phyloP scores from a whole-genome alignment of 2,888 invertebrate genomes.

The Exocentrus adspersus region DNA sequence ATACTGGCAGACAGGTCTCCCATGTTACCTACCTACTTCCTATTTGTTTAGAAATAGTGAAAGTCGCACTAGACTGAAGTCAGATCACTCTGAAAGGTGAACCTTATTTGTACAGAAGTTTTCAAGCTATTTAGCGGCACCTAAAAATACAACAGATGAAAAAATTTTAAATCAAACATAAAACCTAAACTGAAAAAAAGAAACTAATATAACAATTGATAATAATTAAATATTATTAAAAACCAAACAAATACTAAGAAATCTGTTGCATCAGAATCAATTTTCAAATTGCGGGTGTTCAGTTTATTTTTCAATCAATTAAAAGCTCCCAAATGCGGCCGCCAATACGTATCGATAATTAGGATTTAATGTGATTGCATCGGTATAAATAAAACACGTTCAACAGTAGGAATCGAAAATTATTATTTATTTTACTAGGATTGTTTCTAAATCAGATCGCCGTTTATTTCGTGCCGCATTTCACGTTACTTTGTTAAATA shows the following conservation, averaged over 20 bases:
- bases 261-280: background rate
- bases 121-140: no score
- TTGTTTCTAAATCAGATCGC: background rate
- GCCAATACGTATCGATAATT: slow-evolving; percentile 7
- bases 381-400: slow-evolving; percentile 6
- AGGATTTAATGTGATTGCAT: slow-evolving; percentile 18
- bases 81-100: background rate
- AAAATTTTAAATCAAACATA: no score
- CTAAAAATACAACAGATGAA: no score
- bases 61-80: no score
- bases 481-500: background rate
- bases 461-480: background rate
- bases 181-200: no score
- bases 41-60: background rate
- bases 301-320: slow-evolving; percentile 4
- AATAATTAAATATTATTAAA: no score
- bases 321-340: background rate
- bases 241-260: no score
- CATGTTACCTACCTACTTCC: background rate
- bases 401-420: background rate
- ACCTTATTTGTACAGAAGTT: no score
- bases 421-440: slow-evolving; percentile 2
- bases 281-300: background rate
- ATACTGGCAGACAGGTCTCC: background rate
- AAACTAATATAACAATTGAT: no score